Conservation (phyloP, 2,888 invertebrate genomes). For the Pyrrhia umbra region DNA sequence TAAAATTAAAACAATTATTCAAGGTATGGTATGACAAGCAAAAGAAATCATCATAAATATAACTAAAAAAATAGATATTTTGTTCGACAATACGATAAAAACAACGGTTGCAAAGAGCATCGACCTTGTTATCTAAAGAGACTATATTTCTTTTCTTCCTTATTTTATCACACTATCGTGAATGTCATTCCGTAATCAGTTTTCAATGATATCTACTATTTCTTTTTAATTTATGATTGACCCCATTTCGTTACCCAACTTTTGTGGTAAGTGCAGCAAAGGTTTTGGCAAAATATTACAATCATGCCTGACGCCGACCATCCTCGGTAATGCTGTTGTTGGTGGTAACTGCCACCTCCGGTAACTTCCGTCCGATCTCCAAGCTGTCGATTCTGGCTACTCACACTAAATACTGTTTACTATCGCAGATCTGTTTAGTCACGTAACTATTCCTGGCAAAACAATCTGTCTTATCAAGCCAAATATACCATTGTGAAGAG, state of each 20-base stretch:
- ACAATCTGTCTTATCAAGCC: conserved; percentile 44
- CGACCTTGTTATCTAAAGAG: conserved; percentile 53
- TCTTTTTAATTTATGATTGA: neutral
- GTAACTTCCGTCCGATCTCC: neutral
- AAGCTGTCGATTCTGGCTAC: neutral
- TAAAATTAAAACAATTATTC: no score
- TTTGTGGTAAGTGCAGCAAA: no score
- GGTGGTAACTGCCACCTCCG: neutral
- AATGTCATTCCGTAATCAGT: conserved; percentile 27
- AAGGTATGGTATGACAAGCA: neutral
- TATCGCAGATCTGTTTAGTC: conserved; percentile 9
- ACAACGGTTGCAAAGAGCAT: conserved; percentile 29
- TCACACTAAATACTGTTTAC: conserved; percentile 25
- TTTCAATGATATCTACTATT: conserved; percentile 1
- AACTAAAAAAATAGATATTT: conserved; percentile 12
- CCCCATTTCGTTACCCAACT: neutral
- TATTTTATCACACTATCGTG: conserved; percentile 28
- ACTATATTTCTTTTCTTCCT: conserved; percentile 24
- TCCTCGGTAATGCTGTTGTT: no score
- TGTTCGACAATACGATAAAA: conserved; percentile 23
- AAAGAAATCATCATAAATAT: conserved; percentile 3
- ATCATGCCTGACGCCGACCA: no score
- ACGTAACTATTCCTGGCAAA: conserved; percentile 30
- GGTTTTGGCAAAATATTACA: no score
- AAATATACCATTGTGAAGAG: conserved; percentile 24